Percentiles rank a stretch among this genome's conserved stretches.
Conservation (phyloP, 2,113 vertebrate genomes). For the Ammodramus savannarum region DNA sequence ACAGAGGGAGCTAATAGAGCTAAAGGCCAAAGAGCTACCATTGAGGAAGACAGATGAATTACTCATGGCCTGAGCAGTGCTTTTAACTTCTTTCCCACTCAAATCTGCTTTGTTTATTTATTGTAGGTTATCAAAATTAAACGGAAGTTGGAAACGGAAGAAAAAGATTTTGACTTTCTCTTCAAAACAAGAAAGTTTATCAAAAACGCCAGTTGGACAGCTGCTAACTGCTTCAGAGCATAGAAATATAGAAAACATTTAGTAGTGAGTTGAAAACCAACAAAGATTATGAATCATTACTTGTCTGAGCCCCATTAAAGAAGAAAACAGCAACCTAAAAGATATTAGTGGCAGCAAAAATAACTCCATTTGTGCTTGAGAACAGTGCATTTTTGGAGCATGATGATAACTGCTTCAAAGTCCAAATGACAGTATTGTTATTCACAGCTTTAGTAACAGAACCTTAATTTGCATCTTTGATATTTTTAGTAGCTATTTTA, state of each 20-base stretch:
- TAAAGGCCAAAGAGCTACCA: not conserved
- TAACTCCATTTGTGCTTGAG: not conserved
- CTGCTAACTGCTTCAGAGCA: not conserved
- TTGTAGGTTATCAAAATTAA: not conserved
- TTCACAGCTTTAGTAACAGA: not conserved
- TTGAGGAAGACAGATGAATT: not conserved
- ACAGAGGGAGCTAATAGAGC: not conserved
- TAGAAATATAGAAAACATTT: accelerated
- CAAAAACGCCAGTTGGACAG: not conserved
- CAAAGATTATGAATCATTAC: not conserved
- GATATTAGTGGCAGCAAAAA: not conserved
- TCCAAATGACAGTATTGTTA: not conserved
- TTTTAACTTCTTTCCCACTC: not conserved
- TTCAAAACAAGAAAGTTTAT: not conserved
- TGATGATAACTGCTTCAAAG: not conserved
- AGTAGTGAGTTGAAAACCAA: not conserved
- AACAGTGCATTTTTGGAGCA: not conserved
- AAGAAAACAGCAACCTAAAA: not conserved
- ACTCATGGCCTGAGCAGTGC: not conserved
- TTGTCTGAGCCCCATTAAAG: not conserved
- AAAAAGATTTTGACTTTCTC: not conserved
- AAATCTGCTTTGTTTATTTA: not conserved
- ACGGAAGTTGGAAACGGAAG: not conserved
- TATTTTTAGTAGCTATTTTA: not conserved
- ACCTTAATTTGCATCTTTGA: not conserved